phyloP scores from a whole-genome alignment of 2,888 invertebrate genomes.

The Meiosimyza decipiens region DNA sequence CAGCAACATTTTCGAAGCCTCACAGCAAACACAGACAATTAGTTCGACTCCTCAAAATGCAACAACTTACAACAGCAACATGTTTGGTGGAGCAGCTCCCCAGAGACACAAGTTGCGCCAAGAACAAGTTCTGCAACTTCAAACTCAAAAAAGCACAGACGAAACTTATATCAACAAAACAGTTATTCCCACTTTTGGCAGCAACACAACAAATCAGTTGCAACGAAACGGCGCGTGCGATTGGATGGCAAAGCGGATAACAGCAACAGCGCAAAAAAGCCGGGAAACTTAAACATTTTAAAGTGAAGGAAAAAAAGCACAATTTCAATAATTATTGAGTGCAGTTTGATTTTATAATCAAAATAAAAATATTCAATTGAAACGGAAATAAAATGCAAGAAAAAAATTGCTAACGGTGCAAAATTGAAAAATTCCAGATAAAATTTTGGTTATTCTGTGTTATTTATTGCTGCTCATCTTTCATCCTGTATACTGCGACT shows the following conservation, averaged over 20 bases:
- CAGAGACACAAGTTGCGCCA: conserved; percentile 7
- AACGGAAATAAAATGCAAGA: conserved; percentile 1
- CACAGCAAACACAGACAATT: neutral
- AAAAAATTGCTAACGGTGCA: conserved; percentile 3
- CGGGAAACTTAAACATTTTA: neutral
- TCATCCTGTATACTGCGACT: too few species aligned
- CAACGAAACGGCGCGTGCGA: conserved; percentile 59
- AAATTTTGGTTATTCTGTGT: neutral
- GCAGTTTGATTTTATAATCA: neutral
- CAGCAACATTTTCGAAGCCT: neutral
- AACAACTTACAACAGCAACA: conserved; percentile 3
- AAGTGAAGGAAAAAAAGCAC: neutral
- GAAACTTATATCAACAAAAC: conserved; percentile 37
- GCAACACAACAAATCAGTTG: conserved; percentile 52
- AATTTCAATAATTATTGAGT: neutral
- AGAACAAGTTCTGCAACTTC: conserved; percentile 35
- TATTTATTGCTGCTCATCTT: neutral
- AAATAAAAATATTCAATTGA: conserved; percentile 4
- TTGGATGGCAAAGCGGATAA: conserved; percentile 43
- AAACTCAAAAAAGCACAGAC: conserved; percentile 43
- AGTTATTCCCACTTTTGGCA: conserved; percentile 42
- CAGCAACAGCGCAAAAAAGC: neutral
- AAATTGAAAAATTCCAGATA: conserved; percentile 1
- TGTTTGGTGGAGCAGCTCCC: neutral
- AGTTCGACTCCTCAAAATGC: neutral